phyloP scores from a whole-genome alignment of 2,888 invertebrate genomes.

The Polyommatus icarus region DNA sequence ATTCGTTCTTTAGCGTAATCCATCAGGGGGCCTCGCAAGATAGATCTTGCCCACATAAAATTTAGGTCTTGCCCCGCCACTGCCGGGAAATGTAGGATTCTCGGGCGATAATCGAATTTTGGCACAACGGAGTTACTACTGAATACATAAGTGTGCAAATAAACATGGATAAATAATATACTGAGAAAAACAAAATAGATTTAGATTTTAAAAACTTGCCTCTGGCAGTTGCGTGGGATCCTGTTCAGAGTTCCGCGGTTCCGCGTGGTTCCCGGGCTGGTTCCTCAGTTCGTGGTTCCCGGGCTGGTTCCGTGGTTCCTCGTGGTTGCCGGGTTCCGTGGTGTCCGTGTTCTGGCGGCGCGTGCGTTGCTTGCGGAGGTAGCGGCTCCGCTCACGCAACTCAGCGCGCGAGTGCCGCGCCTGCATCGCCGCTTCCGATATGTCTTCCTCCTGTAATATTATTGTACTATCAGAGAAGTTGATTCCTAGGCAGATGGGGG shows the following conservation, averaged over 20 bases:
- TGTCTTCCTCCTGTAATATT: slow-evolving; percentile 83
- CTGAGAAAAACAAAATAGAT: no score
- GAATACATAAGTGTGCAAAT: no score
- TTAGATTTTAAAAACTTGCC: background rate
- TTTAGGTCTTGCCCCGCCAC: no score
- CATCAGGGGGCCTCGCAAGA: no score
- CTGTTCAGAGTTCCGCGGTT: background rate
- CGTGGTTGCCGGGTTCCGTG: background rate
- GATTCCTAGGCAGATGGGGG: no score
- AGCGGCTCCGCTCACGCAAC: slow-evolving; percentile 89
- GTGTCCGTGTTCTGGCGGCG: slow-evolving; percentile 46
- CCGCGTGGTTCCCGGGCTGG: background rate
- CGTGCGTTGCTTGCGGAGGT: slow-evolving; percentile 66
- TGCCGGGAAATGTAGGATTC: no score
- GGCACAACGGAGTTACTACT: no score
- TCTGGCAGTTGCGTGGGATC: background rate
- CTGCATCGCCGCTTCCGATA: slow-evolving; percentile 86
- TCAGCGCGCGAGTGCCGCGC: slow-evolving; percentile 89
- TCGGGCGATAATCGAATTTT: no score
- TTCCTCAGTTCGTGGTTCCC: background rate
- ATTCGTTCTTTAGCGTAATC: no score
- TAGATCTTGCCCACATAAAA: no score
- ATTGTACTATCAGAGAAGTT: no score
- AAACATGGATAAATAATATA: no score
- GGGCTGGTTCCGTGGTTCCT: slow-evolving; percentile 32